Evolutionary conservation across 2,113 vertebrate genomes (phyloP), one percentile per base, ranked within the genome.

Genomic region (Aramus guarauna): DNA sequence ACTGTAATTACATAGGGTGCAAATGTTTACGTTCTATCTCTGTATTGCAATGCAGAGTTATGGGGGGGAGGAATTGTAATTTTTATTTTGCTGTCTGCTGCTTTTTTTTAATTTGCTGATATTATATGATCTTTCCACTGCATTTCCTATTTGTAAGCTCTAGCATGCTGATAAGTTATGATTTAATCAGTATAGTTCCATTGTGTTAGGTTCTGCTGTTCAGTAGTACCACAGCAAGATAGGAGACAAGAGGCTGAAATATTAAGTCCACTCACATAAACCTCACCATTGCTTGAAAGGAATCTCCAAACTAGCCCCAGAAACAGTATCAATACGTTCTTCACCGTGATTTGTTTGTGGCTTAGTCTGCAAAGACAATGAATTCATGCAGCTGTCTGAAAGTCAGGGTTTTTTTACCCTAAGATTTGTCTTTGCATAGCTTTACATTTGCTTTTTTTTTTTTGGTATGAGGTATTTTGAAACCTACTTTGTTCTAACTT

Each of bases 151-250:
- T 15, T 55, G 11, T 68, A 5, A 48, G 9, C 36, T 74, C 29
- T 71, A 58, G 45, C 37, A 47, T 59, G 58, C 30, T 1, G 4
- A 7, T 53, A 37, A 19, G 15, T 66, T 89, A 43, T 75, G 60
- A 60, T 94, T 75, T 79, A 64, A 59, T 73, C 62, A 23, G 34
- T 34, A 15, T 21, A 58, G 58, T 60, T 94, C 72, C n/a, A 41
- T 83, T 91, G 80, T 90, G 68, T 56, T 43, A 48, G 39, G 81
- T 76, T 85, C 45, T 63, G 80, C 59, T 30, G 39, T 43, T 94
- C 8, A 13, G 29, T 63, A 18, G 53, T 64, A 36, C 45, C 13
- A 41, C 4, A 50, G 60, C 36, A 36, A 52, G 26, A 55, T 4
- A 59, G 27, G 68, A 71, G 45, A 16, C 0, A 1, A 36, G 34